phyloP scores from a whole-genome alignment of 1,140 invertebrate genomes.

The Conus betulinus region DNA sequence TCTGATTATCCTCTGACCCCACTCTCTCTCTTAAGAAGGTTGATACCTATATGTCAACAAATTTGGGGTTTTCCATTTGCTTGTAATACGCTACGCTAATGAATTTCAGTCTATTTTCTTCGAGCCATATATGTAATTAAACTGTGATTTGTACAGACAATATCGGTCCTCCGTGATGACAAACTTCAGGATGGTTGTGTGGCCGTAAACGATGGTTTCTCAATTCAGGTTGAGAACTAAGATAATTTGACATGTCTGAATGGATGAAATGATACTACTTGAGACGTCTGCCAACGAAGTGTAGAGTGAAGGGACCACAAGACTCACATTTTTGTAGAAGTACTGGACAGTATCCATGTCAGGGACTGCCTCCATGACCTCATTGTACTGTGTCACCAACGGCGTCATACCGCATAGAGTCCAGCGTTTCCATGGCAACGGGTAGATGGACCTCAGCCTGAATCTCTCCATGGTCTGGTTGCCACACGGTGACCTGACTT shows the following conservation, averaged over 20 bases:
- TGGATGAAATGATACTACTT: too few relatives aligned
- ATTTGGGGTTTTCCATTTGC: too few relatives aligned
- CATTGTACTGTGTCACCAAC: slow-evolving; percentile 34
- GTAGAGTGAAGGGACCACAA: too few relatives aligned
- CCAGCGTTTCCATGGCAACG: slow-evolving; percentile 92
- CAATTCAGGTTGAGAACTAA: too few relatives aligned
- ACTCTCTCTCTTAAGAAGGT: neutral
- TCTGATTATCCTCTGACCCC: neutral
- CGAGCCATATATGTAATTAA: neutral
- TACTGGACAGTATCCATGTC: slow-evolving; percentile 28
- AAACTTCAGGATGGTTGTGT: too few relatives aligned
- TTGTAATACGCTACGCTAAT: neutral
- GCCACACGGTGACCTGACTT: slow-evolving; percentile 82
- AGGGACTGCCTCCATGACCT: slow-evolving; percentile 40
- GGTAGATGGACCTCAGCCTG: slow-evolving; percentile 90
- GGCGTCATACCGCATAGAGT: slow-evolving; percentile 82
- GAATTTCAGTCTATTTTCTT: too few relatives aligned
- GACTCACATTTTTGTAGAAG: slow-evolving; percentile 24
- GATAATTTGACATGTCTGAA: too few relatives aligned
- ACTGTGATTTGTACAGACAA: neutral
- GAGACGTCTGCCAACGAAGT: too few relatives aligned
- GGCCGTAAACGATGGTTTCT: too few relatives aligned
- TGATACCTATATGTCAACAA: too few relatives aligned
- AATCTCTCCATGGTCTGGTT: slow-evolving; percentile 86
- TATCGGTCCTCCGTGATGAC: too few relatives aligned